Evolutionary conservation across 2,113 vertebrate genomes (phyloP).

Genomic region (Cynocephalus volans): DNA sequence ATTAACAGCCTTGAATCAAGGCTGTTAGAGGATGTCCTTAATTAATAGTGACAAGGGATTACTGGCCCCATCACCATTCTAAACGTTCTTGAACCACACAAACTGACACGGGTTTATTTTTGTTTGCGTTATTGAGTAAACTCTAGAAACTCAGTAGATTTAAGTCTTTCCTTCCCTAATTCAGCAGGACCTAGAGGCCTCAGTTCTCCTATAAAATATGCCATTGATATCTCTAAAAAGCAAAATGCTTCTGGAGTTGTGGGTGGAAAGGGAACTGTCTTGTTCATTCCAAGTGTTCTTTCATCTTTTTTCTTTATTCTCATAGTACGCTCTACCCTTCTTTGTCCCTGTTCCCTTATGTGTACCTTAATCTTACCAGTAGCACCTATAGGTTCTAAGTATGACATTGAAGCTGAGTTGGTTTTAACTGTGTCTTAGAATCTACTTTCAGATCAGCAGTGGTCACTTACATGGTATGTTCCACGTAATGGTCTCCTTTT

Average conservation of each 20-base stretch:
- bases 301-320: neutral
- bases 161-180: slow-evolving; percentile 75
- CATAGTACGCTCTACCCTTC: fast-evolving
- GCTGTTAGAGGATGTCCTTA: slow-evolving; percentile 87
- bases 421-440: neutral
- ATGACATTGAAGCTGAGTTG: neutral
- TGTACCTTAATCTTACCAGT: neutral
- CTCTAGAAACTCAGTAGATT: slow-evolving; percentile 85
- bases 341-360: neutral
- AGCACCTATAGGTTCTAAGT: fast-evolving
- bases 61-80: slow-evolving; percentile 88
- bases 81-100: slow-evolving; percentile 83
- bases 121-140: slow-evolving; percentile 90
- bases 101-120: slow-evolving; percentile 90
- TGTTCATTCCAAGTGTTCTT: fast-evolving
- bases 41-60: slow-evolving; percentile 90
- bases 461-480: fast-evolving
- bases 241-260: neutral
- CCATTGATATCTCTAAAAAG: neutral
- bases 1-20: slow-evolving; percentile 83
- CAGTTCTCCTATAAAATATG: neutral
- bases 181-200: neutral
- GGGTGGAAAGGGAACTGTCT: fast-evolving
- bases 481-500: fast-evolving
- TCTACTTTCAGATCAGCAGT: neutral